Base-by-base conservation (phyloP, 2,113 vertebrate species). In the Actenoides hombroni region DNA sequence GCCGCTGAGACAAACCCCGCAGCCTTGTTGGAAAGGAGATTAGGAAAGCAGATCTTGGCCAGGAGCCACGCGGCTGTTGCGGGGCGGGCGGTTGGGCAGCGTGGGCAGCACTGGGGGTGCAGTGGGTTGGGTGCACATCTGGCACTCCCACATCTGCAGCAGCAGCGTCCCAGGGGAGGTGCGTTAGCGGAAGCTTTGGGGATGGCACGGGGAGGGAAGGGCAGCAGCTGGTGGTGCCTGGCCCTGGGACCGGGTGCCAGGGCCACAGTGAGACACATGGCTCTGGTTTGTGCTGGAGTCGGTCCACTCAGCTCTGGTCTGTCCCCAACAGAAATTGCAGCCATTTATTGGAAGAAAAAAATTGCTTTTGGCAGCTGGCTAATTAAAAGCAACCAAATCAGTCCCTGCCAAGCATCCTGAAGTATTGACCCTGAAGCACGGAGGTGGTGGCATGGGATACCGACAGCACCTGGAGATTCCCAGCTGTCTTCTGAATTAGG, bases 131-230 rank as follows among this genome's bases (percentile, higher is more conserved):
- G 1, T 9, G 67, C 82, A 53, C 83, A 61, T 51, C 69, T 67
- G 91, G 74, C 5, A 6, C 78, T 39, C 73, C 10, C 88, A 51
- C 73, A 23, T 88, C 84, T 77, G 77, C 76, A 86, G 84, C 73
- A 18, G 54, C 73, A 23, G 3, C 69, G 13, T 14, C 78, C 70
- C 68, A 1, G 23, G 75, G 53, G 63, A 64, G 42, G 28, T 0
- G 2, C 0, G 16, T 1, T 18, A 5, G 11, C 5, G 5, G 44
- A 29, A 24, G 56, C 80, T 53, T 6, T 2, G 10, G 42, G 9
- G 35, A 80, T 11, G 1, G 37, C 15, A 1, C 6, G 3, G 54
- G 80, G 35, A 61, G 39, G 54, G 21, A 31, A 0, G 6, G 60
- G 79, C 44, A 26, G 20, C 4, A 65, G 16, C 83, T 44, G 68